Evolutionary conservation across 2,113 vertebrate species (phyloP), one percentile per base, ranked within the genome.

Genomic region (Thamnaconus septentrionalis): DNA sequence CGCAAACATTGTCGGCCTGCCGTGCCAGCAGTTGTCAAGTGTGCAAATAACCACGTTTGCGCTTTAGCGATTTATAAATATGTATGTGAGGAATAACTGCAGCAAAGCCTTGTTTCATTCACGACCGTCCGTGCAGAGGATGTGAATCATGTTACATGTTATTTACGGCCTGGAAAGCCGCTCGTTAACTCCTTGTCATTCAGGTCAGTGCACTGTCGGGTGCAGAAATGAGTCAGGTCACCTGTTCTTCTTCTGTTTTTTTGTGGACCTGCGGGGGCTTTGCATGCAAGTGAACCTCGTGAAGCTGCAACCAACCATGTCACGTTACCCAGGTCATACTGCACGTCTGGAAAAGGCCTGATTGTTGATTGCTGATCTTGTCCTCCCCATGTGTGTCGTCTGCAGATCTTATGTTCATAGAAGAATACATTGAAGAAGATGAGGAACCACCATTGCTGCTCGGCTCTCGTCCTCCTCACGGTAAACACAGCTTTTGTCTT

Each of bases 401-500:
- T 57, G 8, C 58, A 92, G 90, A 84, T 92, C 90, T 82, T 92
- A 92, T 91, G 88, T 60, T 81, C 85, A 91, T 89, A 90, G 89
- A 87, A 64, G 88, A 90, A 81, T 75, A 82, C 81, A 55, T 85
- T 89, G 89, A 90, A 90, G 90, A 94, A 87, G 92, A 93, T 84
- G 91, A 92, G 56, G 91, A 91, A 87, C 88, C 86, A 87, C 85
- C 85, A 90, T 81, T 88, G 71, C 87, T 89, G 87, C 73, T 81
- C 85, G 49, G 75, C 88, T 79, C 66, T 92, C 39, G 64, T 89
- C 66, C 84, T 92, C 66, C 71, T 93, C 48, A 73, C 81, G 59
- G 93, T 93, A 85, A 77, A 64, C 53, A 11, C 66, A 8, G 48
- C 6, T 4, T 48, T 48, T 48, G 4, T 48, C 47, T 9, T 48